Evolutionary conservation across 2,797 vertebrate species (phyloP).

Genomic region (Ciconia nigra): DNA sequence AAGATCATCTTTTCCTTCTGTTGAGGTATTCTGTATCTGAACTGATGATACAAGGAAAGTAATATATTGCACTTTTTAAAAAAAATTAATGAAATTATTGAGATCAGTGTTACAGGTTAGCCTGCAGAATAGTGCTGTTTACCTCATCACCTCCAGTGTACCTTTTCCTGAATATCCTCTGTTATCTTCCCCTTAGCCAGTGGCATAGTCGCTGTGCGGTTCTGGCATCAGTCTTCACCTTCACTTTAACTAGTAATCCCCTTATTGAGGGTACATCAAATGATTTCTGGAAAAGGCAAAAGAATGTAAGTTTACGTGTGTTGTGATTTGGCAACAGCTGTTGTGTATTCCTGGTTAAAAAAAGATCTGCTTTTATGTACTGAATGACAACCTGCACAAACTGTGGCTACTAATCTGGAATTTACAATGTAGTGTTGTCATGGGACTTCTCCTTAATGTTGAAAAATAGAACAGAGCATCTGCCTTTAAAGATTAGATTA

Average conservation of each 20-base stretch:
- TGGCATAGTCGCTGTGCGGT: not conserved
- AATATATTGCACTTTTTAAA: not conserved
- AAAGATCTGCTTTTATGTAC: not conserved
- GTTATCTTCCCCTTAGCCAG: not conserved
- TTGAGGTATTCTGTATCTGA: not conserved
- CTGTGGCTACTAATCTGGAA: not conserved
- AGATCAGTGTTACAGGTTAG: not conserved
- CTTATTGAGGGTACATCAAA: not conserved
- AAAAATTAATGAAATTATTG: not conserved
- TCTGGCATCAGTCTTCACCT: not conserved
- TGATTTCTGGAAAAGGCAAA: not conserved
- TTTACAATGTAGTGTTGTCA: not conserved
- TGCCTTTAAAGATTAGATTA: not conserved
- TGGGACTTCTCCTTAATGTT: not conserved
- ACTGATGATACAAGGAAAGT: not conserved
- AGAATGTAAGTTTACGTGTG: not conserved
- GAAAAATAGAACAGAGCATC: not conserved
- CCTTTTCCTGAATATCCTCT: not conserved
- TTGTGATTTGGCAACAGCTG: not conserved
- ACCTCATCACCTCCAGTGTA: not conserved
- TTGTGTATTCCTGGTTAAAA: not conserved
- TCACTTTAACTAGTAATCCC: not conserved
- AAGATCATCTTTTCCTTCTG: not conserved
- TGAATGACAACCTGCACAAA: not conserved
- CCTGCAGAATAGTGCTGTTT: not conserved